Evolutionary conservation across 2,113 vertebrate species (phyloP).

Genomic region (Egretta garzetta): DNA sequence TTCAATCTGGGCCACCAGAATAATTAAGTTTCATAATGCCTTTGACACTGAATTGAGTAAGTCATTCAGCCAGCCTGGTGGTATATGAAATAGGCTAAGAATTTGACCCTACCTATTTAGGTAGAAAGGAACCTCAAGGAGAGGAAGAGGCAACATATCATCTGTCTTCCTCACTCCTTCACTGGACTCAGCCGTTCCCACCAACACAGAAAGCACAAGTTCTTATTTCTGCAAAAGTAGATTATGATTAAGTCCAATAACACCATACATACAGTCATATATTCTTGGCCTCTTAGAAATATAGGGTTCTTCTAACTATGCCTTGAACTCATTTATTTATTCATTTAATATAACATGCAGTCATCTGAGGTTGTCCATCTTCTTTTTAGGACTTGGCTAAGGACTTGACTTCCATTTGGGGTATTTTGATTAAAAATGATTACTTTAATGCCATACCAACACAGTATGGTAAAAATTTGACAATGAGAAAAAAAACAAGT

Average conservation of each 20-base stretch:
- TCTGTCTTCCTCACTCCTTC: not conserved
- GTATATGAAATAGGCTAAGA: not conserved
- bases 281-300: not conserved
- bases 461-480: not conserved
- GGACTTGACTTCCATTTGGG: not conserved
- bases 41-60: not conserved
- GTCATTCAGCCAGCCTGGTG: not conserved
- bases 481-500: not conserved
- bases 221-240: not conserved
- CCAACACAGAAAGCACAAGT: not conserved
- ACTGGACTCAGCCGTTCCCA: not conserved
- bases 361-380: not conserved
- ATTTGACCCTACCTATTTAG: not conserved
- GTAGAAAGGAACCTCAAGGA: not conserved
- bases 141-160: not conserved
- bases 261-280: not conserved
- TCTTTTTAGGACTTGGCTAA: not conserved
- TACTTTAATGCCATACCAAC: not conserved
- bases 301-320: rapidly evolving
- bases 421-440: not conserved
- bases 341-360: not conserved
- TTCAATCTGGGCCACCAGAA: not conserved
- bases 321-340: not conserved
- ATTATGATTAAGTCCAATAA: not conserved
- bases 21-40: not conserved